Base-by-base conservation (phyloP, 2,113 vertebrate species). In the Cynopterus brachyotis region DNA sequence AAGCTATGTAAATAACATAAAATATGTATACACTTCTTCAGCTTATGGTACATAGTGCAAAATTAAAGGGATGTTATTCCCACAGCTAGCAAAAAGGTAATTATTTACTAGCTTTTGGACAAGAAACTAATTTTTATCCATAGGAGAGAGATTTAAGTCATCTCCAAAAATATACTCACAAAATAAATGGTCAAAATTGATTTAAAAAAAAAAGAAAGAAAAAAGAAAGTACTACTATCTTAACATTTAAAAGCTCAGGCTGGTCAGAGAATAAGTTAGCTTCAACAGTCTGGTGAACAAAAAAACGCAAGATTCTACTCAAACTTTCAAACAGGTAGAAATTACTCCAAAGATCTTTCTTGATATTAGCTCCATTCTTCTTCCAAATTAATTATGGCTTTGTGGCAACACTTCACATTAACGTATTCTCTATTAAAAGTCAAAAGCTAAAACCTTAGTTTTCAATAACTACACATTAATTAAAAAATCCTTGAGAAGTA, bases 1-100 rank as follows among this genome's bases (percentile, higher is more conserved):
- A 98, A 98, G 98, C 98, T 89, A 83, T 66, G 64, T 95, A 98
- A 97, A 98, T 97, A 98, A 96, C 0, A 24, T 53, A 97, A 97
- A 98, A 96, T 95, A 98, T 59, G 78, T 94, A 98, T 75, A 88
- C 13, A 93, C 80, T 89, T 97, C 79, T 86, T 98, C 95, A 97
- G 78, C 93, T 92, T 97, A 91, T 0, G 11, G 13, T 69, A 37
- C 83, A 96, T 35, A 97, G 85, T 96, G 72, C 91, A 64, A 96
- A 97, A 97, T 96, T 95, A 97, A 97, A 95, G 97, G 79, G 67
- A 82, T 96, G 69, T 92, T 81, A 92, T 83, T 97, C 93, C 84
- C 94, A 98, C 16, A 96, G 96, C 17, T 72, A 50, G 97, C 76
- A 92, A 97, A 95, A 91, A 9, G 42, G 42, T 66, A 95, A 97